Base-by-base conservation (phyloP, 2,888 invertebrate species). In the Trichopoda pennipes region DNA sequence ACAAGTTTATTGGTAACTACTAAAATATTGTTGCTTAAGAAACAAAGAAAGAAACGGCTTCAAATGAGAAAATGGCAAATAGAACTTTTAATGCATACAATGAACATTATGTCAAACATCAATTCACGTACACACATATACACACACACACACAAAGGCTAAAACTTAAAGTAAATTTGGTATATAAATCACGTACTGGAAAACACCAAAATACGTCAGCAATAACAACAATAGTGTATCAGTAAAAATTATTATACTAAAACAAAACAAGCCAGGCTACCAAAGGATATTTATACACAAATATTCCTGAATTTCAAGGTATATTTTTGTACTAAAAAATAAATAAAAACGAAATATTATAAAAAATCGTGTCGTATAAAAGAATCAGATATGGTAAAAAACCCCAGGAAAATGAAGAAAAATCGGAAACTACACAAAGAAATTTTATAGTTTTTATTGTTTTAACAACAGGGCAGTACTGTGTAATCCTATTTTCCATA, bases 361-460 rank as follows among this genome's bases (percentile, higher is more conserved):
- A 58, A 19, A 69, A 64, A 64, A 72, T 58, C 64, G 10, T 78
- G 78, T 42, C 44, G 49, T 42, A 63, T 42, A 38, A 61, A 51
- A 69, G 21, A 12, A 44, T 32, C 35, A 49, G 8, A 28, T 3
- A 74, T 47, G n/a, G 44, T n/a, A 56, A 12, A n/a, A 42, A 58
- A 60, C 69, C 55, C 32, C 21, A 19, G 21, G 38, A 73, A 53
- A 74, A 2, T 7, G 28, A 28, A 28, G 28, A 60, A 56, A 61
- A 75, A 61, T 63, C 75, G 73, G 63, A 84, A 79, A 80, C 63
- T 79, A 80, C 17, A 60, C 63, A 51, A 64, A 66, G 75, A 79
- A 72, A 70, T 82, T 78, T 75, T 61, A 79, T 79, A 78, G 75
- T 66, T 82, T n/a, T 82, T 75, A 75, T 81, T 70, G 74, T 64